Conservation (phyloP, 2,888 invertebrate species). For the Phalangium opilio region DNA sequence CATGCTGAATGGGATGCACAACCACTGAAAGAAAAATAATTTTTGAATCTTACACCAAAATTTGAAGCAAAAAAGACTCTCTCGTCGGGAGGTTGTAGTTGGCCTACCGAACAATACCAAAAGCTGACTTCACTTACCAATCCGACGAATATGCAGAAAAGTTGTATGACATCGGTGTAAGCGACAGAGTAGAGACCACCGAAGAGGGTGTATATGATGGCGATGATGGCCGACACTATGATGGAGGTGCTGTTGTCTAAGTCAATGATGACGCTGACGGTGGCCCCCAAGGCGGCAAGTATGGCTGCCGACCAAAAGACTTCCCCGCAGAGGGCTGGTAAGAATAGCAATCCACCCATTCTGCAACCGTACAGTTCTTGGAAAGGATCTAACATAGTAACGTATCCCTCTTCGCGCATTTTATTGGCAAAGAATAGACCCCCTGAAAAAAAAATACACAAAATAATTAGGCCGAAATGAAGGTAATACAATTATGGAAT, state of each 20-base stretch:
- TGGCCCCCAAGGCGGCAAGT: slow-evolving; percentile 86
- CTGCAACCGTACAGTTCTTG: slow-evolving; percentile 92
- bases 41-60: too few species aligned
- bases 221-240: slow-evolving; percentile 86
- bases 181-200: slow-evolving; percentile 97
- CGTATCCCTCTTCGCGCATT: slow-evolving; percentile 93
- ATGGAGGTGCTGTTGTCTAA: slow-evolving; percentile 85
- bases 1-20: slow-evolving; percentile 95
- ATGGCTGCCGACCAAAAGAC: slow-evolving; percentile 99
- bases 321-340: slow-evolving; percentile 93
- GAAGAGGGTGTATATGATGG: slow-evolving; percentile 92
- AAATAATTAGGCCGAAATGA: background rate
- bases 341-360: slow-evolving; percentile 89
- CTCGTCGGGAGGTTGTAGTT: too few species aligned
- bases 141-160: slow-evolving; percentile 94
- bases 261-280: slow-evolving; percentile 89
- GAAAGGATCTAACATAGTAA: slow-evolving; percentile 96
- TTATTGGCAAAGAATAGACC: slow-evolving; percentile 96
- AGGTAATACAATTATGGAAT: background rate
- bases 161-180: slow-evolving; percentile 94
- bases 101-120: too few species aligned
- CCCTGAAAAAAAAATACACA: slow-evolving; percentile 42
- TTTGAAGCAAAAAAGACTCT: too few species aligned
- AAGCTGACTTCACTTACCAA: slow-evolving; percentile 40
- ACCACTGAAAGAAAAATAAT: slow-evolving; percentile 55